A percentile compares a stretch with the other conserved stretches of the same genome.
Evolutionary conservation across 2,888 invertebrate genomes (phyloP).

Genomic region (Drosophila borborema): DNA sequence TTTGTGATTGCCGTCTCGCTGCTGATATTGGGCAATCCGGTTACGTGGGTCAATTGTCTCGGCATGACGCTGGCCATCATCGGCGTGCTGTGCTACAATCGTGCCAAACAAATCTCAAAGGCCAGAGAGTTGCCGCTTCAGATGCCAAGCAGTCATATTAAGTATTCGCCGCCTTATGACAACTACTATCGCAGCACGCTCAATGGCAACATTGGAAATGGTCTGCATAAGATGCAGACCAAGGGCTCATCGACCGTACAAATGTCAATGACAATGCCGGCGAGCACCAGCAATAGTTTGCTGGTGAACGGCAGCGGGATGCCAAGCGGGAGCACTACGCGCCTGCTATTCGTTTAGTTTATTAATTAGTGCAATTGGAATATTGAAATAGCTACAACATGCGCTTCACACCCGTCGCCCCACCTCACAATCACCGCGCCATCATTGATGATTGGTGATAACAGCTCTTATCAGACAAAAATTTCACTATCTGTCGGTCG

Average conservation of each 20-base stretch:
- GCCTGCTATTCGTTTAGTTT: slow-evolving; percentile 83
- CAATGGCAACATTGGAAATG: slow-evolving; percentile 60
- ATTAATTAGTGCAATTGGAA: slow-evolving; percentile 61
- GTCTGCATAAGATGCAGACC: slow-evolving; percentile 44
- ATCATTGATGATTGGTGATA: slow-evolving; percentile 5
- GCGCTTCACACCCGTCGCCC: not conserved
- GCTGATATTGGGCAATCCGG: slow-evolving; percentile 95
- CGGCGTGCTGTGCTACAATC: slow-evolving; percentile 96
- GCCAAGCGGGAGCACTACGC: slow-evolving; percentile 78
- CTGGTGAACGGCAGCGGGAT: slow-evolving; percentile 80
- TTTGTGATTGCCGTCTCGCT: slow-evolving; percentile 96
- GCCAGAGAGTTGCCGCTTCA: slow-evolving; percentile 86
- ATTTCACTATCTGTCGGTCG: slow-evolving; percentile 1
- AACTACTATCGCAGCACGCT: slow-evolving; percentile 73
- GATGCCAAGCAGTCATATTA: slow-evolving; percentile 84
- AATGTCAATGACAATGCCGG: slow-evolving; percentile 32
- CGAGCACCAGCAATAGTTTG: slow-evolving; percentile 77
- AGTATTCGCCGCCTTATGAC: slow-evolving; percentile 81
- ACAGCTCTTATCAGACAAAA: slow-evolving; percentile 24
- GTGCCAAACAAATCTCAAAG: slow-evolving; percentile 91
- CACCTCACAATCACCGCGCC: not conserved
- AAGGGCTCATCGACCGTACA: slow-evolving; percentile 41
- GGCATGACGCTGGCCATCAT: slow-evolving; percentile 96
- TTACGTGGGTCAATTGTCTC: slow-evolving; percentile 92
- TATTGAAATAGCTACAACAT: slow-evolving; percentile 18